phyloP scores from a whole-genome alignment of 2,888 invertebrate genomes.

The Leucania comma region DNA sequence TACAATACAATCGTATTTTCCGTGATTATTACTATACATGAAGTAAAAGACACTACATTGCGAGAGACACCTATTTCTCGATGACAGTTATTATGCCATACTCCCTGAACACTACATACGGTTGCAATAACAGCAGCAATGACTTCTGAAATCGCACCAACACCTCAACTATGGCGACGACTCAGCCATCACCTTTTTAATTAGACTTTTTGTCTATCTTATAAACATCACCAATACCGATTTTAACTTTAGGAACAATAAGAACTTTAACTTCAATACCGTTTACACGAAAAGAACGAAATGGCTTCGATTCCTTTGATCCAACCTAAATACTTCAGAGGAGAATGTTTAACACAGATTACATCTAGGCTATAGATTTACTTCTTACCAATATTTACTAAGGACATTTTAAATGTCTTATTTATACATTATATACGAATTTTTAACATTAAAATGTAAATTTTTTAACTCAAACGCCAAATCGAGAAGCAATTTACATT shows the following conservation, averaged over 20 bases:
- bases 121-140: conserved; percentile 80
- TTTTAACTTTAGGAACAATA: conserved; percentile 62
- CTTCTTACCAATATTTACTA: conserved; percentile 86
- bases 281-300: conserved; percentile 82
- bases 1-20: conserved; percentile 28
- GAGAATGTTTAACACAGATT: conserved; percentile 69
- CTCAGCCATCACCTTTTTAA: conserved; percentile 74
- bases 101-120: conserved; percentile 83
- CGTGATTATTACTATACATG: conserved; percentile 12
- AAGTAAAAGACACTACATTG: conserved; percentile 31
- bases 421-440: conserved; percentile 78
- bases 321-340: conserved; percentile 85
- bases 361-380: conserved; percentile 64
- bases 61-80: conserved; percentile 63
- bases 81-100: conserved; percentile 83
- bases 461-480: conserved; percentile 88
- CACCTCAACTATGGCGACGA: conserved; percentile 87
- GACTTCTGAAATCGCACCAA: conserved; percentile 83
- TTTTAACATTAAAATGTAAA: conserved; percentile 83
- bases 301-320: conserved; percentile 88
- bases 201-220: conserved; percentile 67
- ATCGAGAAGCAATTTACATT: conserved; percentile 90
- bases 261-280: conserved; percentile 73
- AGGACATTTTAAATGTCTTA: conserved; percentile 87
- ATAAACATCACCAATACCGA: conserved; percentile 64